Conservation (phyloP, 1,140 invertebrate species). For the Apolygus lucorum region DNA sequence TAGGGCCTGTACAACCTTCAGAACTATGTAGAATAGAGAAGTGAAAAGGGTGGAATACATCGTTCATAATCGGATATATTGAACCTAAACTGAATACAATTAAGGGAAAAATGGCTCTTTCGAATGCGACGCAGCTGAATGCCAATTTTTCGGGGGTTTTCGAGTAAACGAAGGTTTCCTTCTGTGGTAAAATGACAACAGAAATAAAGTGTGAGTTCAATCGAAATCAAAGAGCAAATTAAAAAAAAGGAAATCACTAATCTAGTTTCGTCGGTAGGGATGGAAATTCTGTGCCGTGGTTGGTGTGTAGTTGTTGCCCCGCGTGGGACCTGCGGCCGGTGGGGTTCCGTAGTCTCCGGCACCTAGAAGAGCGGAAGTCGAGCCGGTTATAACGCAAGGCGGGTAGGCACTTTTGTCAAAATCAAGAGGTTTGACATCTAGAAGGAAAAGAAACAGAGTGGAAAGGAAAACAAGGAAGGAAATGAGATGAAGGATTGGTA, state of each 20-base stretch:
- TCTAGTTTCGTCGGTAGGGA: slow-evolving; percentile 3
- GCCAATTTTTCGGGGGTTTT: no score
- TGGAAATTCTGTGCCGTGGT: slow-evolving; percentile 5
- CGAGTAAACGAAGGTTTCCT: no score
- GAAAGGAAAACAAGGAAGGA: background rate
- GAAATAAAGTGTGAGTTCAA: background rate
- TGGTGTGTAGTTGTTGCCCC: background rate
- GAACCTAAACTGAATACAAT: no score
- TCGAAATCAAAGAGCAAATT: no score
- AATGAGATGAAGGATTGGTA: background rate
- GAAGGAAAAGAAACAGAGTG: background rate
- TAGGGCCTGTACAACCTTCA: no score
- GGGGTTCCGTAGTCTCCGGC: background rate
- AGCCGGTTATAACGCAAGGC: slow-evolving; percentile 7
- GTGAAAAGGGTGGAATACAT: no score
- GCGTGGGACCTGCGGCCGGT: background rate
- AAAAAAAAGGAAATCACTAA: no score
- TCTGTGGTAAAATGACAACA: background rate
- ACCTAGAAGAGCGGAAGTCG: slow-evolving; percentile 7
- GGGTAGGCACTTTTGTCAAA: slow-evolving; percentile 15
- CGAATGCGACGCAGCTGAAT: no score
- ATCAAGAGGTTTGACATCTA: background rate
- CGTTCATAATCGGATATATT: no score
- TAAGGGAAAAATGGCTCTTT: no score
- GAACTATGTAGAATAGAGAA: no score